Percentiles rank a stretch among this genome's conserved stretches.
These are phyloP conservation scores for Lymantria dispar DNA, from an alignment of 2,888 invertebrate genomes.

Conservation along the genomic window DNA sequence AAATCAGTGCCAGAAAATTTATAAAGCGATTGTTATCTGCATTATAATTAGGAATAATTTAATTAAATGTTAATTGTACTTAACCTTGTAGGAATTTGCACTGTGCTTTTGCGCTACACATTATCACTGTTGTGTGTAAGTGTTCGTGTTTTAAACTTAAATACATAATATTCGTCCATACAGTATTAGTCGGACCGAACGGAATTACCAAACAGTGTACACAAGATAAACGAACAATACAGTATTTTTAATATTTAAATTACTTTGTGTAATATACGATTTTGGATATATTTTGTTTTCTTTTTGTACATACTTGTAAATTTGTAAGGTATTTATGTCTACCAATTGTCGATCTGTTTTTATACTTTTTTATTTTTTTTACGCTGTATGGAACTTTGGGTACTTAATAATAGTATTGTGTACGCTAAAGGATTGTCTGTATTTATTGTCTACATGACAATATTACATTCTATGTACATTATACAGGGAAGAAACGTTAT, in stretches of 20 bases:
- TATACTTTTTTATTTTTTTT: conserved; percentile 50
- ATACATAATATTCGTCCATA: conserved; percentile 53
- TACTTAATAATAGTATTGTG: not conserved
- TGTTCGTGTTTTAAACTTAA: conserved; percentile 31
- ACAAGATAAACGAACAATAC: conserved; percentile 59
- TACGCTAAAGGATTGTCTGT: not conserved
- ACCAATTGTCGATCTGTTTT: conserved; percentile 64
- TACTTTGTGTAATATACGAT: conserved; percentile 53
- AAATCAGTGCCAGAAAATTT: conserved; percentile 17
- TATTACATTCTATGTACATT: not conserved
- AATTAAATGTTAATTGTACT: conserved; percentile 49
- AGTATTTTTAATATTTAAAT: conserved; percentile 65
- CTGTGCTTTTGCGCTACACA: conserved; percentile 69
- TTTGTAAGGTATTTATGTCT: conserved; percentile 63
- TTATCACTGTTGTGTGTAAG: conserved; percentile 31
- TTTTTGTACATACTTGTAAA: conserved; percentile 79
- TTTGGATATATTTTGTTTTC: conserved; percentile 68
- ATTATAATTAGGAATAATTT: conserved; percentile 24
- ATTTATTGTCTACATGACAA: not conserved
- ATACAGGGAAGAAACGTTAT: not conserved
- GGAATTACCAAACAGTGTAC: conserved; percentile 37
- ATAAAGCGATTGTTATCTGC: conserved; percentile 9
- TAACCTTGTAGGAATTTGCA: conserved; percentile 53
- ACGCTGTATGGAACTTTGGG: conserved; percentile 6
- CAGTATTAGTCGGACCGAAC: conserved; percentile 56